Conservation (phyloP, 2,888 invertebrate genomes). For the Brachypalpus laphriformis region DNA sequence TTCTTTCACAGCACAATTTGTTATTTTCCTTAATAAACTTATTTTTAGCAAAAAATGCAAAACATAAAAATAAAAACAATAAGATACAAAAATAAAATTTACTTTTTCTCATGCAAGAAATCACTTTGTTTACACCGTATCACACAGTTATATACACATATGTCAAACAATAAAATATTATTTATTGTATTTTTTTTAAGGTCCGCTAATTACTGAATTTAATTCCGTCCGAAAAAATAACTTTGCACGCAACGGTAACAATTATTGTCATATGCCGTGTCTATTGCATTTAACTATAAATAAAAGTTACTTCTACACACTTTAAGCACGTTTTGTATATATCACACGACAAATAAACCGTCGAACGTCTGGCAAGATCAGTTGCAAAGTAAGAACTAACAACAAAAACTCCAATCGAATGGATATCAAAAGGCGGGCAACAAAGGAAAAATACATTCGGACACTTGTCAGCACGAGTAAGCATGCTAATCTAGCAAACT, state of each 20-base stretch:
- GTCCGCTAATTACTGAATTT: slow-evolving; percentile 29
- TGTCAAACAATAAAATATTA: neutral
- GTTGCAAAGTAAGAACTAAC: slow-evolving; percentile 64
- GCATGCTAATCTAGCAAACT: slow-evolving; percentile 31
- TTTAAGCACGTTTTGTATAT: slow-evolving; percentile 39
- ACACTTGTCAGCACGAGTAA: slow-evolving; percentile 32
- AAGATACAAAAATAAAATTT: slow-evolving; percentile 1
- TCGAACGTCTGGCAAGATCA: slow-evolving; percentile 62
- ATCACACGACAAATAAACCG: slow-evolving; percentile 17
- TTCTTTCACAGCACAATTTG: slow-evolving; percentile 36
- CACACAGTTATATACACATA: slow-evolving; percentile 1
- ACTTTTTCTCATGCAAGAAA: slow-evolving; percentile 9
- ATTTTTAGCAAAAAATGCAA: slow-evolving; percentile 24
- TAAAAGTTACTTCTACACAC: neutral
- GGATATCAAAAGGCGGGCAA: slow-evolving; percentile 42
- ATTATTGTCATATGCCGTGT: slow-evolving; percentile 5
- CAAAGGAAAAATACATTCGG: neutral
- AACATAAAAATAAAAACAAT: neutral
- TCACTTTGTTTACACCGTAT: slow-evolving; percentile 57
- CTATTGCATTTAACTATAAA: neutral
- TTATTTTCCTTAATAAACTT: slow-evolving; percentile 16
- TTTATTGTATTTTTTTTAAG: neutral
- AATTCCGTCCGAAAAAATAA: neutral
- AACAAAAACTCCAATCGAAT: slow-evolving; percentile 44
- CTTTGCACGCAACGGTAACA: slow-evolving; percentile 13